Conservation (phyloP, 2,797 vertebrate genomes). For the Psittacula echo region DNA sequence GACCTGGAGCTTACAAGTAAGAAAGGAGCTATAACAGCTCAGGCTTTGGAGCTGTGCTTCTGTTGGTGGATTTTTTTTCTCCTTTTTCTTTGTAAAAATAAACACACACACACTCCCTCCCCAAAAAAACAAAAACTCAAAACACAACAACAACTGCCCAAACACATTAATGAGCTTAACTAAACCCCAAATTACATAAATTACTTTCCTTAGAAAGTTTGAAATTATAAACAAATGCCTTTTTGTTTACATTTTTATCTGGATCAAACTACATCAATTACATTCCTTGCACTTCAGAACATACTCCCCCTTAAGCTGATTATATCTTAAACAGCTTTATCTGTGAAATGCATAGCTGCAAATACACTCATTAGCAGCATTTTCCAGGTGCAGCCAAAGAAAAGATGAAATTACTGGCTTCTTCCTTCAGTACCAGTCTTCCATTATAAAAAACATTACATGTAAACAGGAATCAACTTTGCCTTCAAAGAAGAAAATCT, state of each 20-base stretch:
- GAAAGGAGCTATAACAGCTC: background rate
- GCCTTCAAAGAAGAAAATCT: background rate
- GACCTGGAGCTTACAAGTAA: background rate
- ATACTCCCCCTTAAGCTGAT: slow-evolving; percentile 7
- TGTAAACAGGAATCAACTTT: background rate
- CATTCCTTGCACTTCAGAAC: slow-evolving; percentile 27
- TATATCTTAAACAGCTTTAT: slow-evolving; percentile 23
- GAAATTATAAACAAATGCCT: background rate
- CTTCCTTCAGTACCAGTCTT: background rate
- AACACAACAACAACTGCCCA: background rate
- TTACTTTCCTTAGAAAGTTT: background rate
- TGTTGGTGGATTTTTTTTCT: background rate
- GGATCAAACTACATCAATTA: slow-evolving; percentile 23
- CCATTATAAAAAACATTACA: background rate
- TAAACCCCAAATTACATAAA: background rate
- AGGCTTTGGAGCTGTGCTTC: background rate
- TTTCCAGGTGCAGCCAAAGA: background rate
- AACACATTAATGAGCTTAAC: background rate
- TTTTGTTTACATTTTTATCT: background rate
- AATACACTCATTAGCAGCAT: background rate
- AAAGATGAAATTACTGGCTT: slow-evolving; percentile 18
- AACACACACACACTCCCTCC: background rate
- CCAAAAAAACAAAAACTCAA: accelerated
- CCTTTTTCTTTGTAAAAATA: background rate
- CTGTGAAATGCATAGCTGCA: slow-evolving; percentile 51